Evolutionary conservation across 2,113 vertebrate species (phyloP), one percentile per base, ranked within the genome.

Genomic region (Sinocyclocheilus anophthalmus): DNA sequence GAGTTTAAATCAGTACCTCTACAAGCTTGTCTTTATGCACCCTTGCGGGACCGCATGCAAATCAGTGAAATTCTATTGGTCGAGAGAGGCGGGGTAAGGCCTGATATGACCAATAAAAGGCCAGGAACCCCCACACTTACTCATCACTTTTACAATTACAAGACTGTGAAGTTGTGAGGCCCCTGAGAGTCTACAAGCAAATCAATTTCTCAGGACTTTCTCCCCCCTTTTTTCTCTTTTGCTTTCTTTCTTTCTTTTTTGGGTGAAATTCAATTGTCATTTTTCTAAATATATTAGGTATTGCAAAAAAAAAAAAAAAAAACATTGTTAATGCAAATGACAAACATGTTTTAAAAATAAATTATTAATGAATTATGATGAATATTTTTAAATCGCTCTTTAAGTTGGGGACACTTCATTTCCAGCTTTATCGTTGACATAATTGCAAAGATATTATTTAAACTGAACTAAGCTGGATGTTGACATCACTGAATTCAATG

Each of bases 21-120:
- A 82, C 87, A 86, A 86, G 87, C 93, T 37, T 81, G 92, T 91
- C 92, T 95, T 93, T 94, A 95, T 94, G 90, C 78, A 67, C 37
- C 73, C 65, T 63, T 70, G 75, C 48, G 26, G 91, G 76, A 88
- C 85, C 88, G 89, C 30, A 94, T 94, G 94, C 93, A 91, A 92
- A 95, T 94, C 87, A 42, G 55, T 48, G 72, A 42, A 3, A 53
- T 81, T 4, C 69, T 89, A 95, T 95, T 95, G 94, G 95, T 80
- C 90, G 84, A 30, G 37, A 63, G 33, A 57, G 6, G 42, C 7
- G 50, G 87, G 92, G 92, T 85, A 90, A 93, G 72, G 90, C 78
- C 85, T 87, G 84, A 87, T 77, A 85, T 81, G 18, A 76, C 84
- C 86, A 83, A 88, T 85, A 88, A 85, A 70, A 20, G 37, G 26